Base-by-base conservation (phyloP, 2,797 vertebrate species). In the Numenius phaeopus region DNA sequence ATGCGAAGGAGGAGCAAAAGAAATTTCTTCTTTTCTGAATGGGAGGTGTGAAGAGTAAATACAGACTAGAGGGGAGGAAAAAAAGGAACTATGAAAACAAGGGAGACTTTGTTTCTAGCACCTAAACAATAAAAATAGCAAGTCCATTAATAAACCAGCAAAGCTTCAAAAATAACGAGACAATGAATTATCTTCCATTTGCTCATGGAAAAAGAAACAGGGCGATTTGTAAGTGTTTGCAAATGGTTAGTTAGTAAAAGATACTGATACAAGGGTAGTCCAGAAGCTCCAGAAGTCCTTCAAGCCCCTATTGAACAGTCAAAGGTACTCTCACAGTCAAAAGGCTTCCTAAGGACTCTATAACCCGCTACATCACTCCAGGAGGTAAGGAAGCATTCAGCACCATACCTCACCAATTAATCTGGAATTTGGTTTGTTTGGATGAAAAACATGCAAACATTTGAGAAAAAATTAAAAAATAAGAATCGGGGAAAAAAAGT, bases 401-500 rank as follows among this genome's bases (percentile, higher is more conserved):
- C 26, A 62, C 39, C 39, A 70, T 11, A 58, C 7, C 18, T 47
- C 52, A 66, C 34, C 64, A 27, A 40, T 62, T 44, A 52, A 47
- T 14, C 2, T 71, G 19, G 7, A 49, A 55, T 81, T 37, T 39
- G 2, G 26, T 23, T 64, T 34, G 27, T 57, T 92, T 57, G 27
- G 37, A 44, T 23, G 10, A 50, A 88, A 87, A 85, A 8, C 27
- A 40, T 1, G 5, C 11, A n/a, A 67, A 34, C 4, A 9, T 64
- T 64, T 39, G 66, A 67, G 37, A 26, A 66, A 76, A 76, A 32
- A 0, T 2, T 3, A 1, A 18, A 55, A n/a, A n/a, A 20, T 1
- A 32, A 44, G 52, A 26, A 11, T 17, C 2, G 4, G 23, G 4
- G 24, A 11, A 40, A 13, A 58, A 11, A 20, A 7, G 4, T 7